phyloP scores from a whole-genome alignment of 1,140 invertebrate genomes.

The Maniola jurtina region DNA sequence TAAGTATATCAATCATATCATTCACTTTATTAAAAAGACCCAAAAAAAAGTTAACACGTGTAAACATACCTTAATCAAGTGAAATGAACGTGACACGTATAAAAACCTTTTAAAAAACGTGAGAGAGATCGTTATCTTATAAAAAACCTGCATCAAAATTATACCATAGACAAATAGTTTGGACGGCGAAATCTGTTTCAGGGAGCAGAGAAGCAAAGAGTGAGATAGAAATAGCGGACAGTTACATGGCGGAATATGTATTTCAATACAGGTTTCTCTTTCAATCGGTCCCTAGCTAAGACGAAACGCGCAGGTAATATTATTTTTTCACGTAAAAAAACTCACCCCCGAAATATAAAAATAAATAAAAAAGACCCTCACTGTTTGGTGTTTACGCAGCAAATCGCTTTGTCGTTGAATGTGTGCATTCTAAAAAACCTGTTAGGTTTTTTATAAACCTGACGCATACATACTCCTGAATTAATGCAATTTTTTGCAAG shows the following conservation, averaged over 20 bases:
- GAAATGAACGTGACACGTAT: conserved; percentile 48
- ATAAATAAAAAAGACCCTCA: conserved; percentile 27
- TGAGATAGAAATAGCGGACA: not conserved
- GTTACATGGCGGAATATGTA: not conserved
- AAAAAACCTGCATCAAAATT: conserved; percentile 54
- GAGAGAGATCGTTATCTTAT: conserved; percentile 61
- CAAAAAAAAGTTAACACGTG: conserved; percentile 53
- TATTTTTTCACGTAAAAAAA: conserved; percentile 7
- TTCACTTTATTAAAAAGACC: not conserved
- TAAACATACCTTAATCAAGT: conserved; percentile 65
- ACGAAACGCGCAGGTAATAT: not conserved
- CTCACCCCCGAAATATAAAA: conserved; percentile 13
- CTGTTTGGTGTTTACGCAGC: conserved; percentile 33
- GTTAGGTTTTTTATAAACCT: conserved; percentile 61
- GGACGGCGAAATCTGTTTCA: not conserved
- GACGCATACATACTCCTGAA: conserved; percentile 15
- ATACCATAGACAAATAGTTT: conserved; percentile 15
- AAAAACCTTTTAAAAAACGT: conserved; percentile 68
- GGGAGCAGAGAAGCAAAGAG: not conserved
- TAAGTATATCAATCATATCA: conserved; percentile 1
- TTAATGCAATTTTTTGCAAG: too few species aligned
- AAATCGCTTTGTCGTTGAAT: conserved; percentile 42
- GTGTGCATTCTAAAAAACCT: conserved; percentile 36
- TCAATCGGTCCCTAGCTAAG: not conserved
- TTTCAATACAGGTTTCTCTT: not conserved